Evolutionary conservation across 1,140 invertebrate species (phyloP).

Genomic region (Galleria mellonella): DNA sequence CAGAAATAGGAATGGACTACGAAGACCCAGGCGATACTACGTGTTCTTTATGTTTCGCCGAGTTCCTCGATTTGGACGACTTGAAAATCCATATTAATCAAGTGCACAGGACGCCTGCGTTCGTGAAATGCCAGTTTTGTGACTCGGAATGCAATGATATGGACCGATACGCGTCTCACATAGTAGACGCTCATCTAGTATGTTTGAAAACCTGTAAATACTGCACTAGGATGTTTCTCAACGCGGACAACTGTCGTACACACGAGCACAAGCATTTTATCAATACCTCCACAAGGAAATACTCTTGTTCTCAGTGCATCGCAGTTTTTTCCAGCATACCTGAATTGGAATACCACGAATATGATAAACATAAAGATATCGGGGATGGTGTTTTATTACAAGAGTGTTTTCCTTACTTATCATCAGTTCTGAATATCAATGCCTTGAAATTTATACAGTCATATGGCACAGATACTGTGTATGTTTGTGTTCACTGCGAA

Average conservation of each 20-base stretch:
- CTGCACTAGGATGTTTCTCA: conserved; percentile 31
- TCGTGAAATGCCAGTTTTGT: conserved; percentile 30
- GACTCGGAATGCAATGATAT: conserved; percentile 13
- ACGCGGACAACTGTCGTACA: conserved; percentile 6
- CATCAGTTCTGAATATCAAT: conserved; percentile 39
- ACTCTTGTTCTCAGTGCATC: conserved; percentile 37
- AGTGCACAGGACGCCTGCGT: conserved; percentile 22
- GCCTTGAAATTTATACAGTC: conserved; percentile 20
- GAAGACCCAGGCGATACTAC: conserved; percentile 23
- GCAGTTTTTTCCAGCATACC: conserved; percentile 14
- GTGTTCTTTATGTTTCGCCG: conserved; percentile 42
- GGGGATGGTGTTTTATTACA: conserved; percentile 33
- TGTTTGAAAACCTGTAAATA: conserved; percentile 27
- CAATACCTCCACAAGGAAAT: not conserved
- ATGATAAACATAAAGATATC: conserved; percentile 15
- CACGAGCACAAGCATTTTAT: conserved; percentile 40
- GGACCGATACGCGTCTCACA: conserved; percentile 30
- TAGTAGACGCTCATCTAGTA: conserved; percentile 30
- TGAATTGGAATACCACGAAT: conserved; percentile 37
- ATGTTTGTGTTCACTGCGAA: conserved; percentile 26
- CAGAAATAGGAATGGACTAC: conserved; percentile 9
- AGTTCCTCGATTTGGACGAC: conserved; percentile 50
- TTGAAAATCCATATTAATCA: conserved; percentile 37
- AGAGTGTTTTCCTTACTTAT: conserved; percentile 24
- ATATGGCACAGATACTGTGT: conserved; percentile 9